phyloP scores from a whole-genome alignment of 2,888 invertebrate genomes.

The Desoria tigrina region DNA sequence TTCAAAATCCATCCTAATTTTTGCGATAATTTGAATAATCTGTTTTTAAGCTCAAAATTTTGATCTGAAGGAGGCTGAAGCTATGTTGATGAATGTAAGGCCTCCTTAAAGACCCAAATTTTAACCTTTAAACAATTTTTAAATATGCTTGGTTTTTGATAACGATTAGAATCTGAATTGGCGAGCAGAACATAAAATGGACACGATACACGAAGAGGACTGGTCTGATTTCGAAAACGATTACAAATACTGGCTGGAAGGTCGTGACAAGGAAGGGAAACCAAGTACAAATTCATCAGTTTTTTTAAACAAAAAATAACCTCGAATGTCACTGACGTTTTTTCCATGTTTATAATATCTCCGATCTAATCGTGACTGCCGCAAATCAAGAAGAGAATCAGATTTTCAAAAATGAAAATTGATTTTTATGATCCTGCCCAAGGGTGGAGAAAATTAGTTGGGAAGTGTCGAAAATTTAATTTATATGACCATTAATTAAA shows the following conservation, averaged over 20 bases:
- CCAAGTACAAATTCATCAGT: conserved; percentile 24
- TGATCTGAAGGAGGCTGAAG: not conserved
- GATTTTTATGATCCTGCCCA: too few species aligned
- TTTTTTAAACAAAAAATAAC: too few species aligned
- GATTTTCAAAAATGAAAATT: too few species aligned
- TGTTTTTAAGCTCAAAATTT: not conserved
- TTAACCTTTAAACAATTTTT: not conserved
- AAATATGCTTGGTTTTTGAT: too few species aligned
- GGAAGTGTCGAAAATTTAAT: too few species aligned
- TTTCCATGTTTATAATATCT: too few species aligned
- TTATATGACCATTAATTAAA: too few species aligned
- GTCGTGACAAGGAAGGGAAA: conserved; percentile 23
- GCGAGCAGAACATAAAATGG: conserved; percentile 24
- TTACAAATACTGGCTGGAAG: conserved; percentile 25
- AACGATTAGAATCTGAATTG: conserved; percentile 11
- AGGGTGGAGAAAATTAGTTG: too few species aligned
- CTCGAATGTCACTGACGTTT: too few species aligned
- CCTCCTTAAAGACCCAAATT: not conserved
- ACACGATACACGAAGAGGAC: conserved; percentile 15
- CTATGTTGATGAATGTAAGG: not conserved
- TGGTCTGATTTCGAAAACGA: conserved; percentile 29
- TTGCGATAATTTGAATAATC: not conserved
- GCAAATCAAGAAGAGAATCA: too few species aligned
- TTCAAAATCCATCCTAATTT: not conserved
- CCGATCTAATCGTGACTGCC: too few species aligned